Base-by-base conservation (phyloP, 2,113 vertebrate species). In the Datnioides undecimradiatus region DNA sequence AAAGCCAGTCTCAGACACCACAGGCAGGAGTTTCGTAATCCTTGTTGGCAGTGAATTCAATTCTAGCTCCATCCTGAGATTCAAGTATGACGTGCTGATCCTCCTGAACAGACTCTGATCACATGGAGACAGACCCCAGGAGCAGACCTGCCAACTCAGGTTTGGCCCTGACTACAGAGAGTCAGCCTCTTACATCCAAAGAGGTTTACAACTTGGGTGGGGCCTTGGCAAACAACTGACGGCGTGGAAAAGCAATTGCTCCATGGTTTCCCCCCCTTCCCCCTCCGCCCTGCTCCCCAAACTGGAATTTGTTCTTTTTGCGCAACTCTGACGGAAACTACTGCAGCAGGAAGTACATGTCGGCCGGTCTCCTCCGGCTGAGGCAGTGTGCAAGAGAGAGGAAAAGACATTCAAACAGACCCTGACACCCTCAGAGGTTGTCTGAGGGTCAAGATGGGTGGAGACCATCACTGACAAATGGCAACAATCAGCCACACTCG, bases 261-360 rank as follows among this genome's bases (percentile, higher is more conserved):
- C 59, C 52, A 12, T 6, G 8, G 38, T 54, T 52, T 29, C 62
- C 72, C 51, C 38, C 45, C 51, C 38, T 40, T 21, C 9, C 59
- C 74, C 49, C 71, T 13, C 62, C 80, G n/a, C n/a, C 71, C 52
- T 33, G 41, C 68, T 76, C 48, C 78, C 62, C 23, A 73, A 79
- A 78, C 67, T 85, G 88, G 90, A 93, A 88, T 91, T 87, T 86
- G 75, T 23, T 82, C 64, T 66, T 82, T 81, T 88, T 86, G 55
- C 34, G 36, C 40, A 83, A 87, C 76, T 70, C 64, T 0, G 8
- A 31, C 19, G 55, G 83, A 88, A 82, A 82, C 60, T 55, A 29
- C 72, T 36, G 70, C 46, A 71, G 63, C 82, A 89, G 89, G 90
- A 90, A 90, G 75, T 73, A 36, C 76, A 73, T 11, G 62, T 51